Evolutionary conservation across 1,140 invertebrate genomes (phyloP).

Genomic region (Drosophila virilis): DNA sequence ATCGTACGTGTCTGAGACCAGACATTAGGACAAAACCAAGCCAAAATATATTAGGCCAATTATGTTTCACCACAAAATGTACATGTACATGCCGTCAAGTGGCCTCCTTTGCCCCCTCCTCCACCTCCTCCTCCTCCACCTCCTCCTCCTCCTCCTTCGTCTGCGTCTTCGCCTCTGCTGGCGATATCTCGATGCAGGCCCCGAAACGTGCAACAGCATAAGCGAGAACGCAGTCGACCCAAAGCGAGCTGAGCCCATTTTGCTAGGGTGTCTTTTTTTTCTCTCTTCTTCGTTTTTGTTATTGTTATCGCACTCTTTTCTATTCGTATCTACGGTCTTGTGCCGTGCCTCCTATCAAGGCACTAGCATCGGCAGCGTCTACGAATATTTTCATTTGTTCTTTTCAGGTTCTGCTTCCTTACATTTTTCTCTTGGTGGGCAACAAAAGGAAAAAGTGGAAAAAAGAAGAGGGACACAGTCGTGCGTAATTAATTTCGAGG

Average conservation of each 20-base stretch:
- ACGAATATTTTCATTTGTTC: constrained; percentile 25
- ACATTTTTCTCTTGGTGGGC: constrained; percentile 13
- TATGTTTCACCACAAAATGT: constrained; percentile 68
- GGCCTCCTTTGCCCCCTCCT: constrained; percentile 13
- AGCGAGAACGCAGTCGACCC: constrained; percentile 33
- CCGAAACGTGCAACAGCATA: constrained; percentile 71
- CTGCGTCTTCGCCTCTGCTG: background rate
- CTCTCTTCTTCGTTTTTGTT: background rate
- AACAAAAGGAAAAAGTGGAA: too few species aligned
- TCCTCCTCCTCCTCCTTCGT: background rate
- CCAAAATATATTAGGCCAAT: constrained; percentile 78
- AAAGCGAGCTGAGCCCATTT: constrained; percentile 23
- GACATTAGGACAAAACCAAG: constrained; percentile 48
- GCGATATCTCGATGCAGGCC: constrained; percentile 63
- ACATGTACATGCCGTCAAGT: constrained; percentile 63
- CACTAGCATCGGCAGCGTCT: constrained; percentile 50
- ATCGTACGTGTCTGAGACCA: constrained; percentile 60
- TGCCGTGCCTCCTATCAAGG: constrained; percentile 36
- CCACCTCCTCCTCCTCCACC: background rate
- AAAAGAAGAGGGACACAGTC: constrained; percentile 1
- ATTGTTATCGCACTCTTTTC: constrained; percentile 35
- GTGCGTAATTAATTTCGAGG: constrained; percentile 72
- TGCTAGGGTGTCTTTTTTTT: constrained; percentile 11
- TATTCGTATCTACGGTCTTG: constrained; percentile 31
- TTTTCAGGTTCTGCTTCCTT: constrained; percentile 35